These are phyloP conservation scores for Varanus salvator DNA, from an alignment of 2,113 vertebrate species.

Conservation along the genomic window DNA sequence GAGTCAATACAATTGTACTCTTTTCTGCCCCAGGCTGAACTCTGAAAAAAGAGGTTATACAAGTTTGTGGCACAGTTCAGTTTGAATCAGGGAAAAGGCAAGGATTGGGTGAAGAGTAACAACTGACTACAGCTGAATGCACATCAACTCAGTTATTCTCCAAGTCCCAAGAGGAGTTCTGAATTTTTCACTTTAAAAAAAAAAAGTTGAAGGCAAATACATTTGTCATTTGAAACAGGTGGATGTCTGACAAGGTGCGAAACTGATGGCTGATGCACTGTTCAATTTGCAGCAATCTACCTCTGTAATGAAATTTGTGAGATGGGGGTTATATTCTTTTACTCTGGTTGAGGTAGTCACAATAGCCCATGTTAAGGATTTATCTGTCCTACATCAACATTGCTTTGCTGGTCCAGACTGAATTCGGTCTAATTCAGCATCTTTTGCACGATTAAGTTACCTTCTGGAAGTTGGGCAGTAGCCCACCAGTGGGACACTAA, in stretches of 20 bases:
- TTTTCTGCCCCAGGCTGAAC: background rate
- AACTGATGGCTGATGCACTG: background rate
- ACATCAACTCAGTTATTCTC: background rate
- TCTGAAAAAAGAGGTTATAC: background rate
- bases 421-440: background rate
- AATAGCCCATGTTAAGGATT: no score
- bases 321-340: background rate
- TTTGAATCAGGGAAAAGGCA: background rate
- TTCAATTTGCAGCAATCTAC: background rate
- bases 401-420: background rate
- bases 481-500: background rate
- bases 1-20: background rate
- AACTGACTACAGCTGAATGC: background rate
- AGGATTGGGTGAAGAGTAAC: background rate
- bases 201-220: background rate
- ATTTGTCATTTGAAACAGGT: background rate
- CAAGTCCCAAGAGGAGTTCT: background rate
- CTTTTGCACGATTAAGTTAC: background rate
- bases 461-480: background rate
- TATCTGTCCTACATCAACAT: background rate
- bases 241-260: background rate
- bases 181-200: background rate
- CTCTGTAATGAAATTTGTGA: background rate
- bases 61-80: background rate
- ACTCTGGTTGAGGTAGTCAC: background rate